Base-by-base conservation (phyloP, 2,113 vertebrate species). In the Rhegmatorhina hoffmannsi region DNA sequence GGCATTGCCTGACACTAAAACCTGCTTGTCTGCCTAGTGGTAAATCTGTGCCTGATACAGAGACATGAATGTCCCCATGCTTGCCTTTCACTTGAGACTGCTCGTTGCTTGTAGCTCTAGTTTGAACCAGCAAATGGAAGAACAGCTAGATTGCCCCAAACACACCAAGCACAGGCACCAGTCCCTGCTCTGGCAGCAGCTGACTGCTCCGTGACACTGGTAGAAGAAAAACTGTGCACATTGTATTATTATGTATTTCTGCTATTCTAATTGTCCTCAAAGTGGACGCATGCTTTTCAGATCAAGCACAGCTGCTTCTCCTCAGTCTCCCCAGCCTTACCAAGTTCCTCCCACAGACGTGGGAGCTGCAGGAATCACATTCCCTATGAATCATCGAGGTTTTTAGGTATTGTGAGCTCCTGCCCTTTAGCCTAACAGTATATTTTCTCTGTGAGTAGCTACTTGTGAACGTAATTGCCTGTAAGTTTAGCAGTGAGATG, bases 31-130 rank as follows among this genome's bases (percentile, higher is more conserved):
- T 96, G 79, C 89, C 72, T 68, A 4, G 14, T 84, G 75, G 92
- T 82, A 67, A 90, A 84, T 90, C 66, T 94, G 58, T 90, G 60
- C 59, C 91, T 89, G 84, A 94, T 92, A 73, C 36, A 64, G 50
- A 50, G 24, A 67, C n/a, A 60, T 0, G 4, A 53, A 47, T 50
- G 66, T 53, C 31, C 21, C 60, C 4, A 0, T 28, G 20, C 14
- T 73, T 69, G 33, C 66, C 69, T 90, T 55, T 92, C 55, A 28
- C 58, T 63, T 74, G 36, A 89, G 34, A 24, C 16, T 46, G 8
- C 33, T 83, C 23, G 2, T 63, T 81, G 33, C 86, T 92, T 34
- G 25, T 34, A 95, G 83, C 49, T 96, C 70, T 68, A 75, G 77
- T n/a, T 67, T 33, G 70, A 91, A 36, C 20, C 46, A 78, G 70